Evolutionary conservation across 2,797 vertebrate genomes (phyloP), one percentile per base, ranked within the genome.

Genomic region (Microchirus variegatus): DNA sequence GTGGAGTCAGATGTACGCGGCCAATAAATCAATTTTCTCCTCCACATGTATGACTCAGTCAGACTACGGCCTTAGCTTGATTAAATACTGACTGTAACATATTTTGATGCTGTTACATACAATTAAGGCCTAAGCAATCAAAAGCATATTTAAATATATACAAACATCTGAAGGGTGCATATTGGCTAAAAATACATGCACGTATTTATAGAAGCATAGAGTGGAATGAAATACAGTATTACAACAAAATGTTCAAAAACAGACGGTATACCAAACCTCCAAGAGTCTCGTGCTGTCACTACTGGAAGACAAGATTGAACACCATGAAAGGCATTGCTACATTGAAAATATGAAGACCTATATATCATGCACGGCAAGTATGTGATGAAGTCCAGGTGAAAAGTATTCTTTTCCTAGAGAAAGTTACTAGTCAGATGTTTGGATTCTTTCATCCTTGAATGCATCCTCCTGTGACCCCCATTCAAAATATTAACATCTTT

Each of bases 401-500:
- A 59, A 36, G 47, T 70, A 48, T 77, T 72, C 35, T 17, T 59
- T 77, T 73, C 57, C 62, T n/a, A 41, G 5, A 59, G 37, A 64
- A 40, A 46, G 11, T 46, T 47, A 44, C 48, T 10, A 5, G 15
- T 51, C 46, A 47, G 35, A 47, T 10, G 35, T 61, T 41, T 38
- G 17, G 17, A 62, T 56, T 69, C 42, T 66, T 84, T 77, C 53
- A 79, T 77, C 52, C 60, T 64, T 46, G 19, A 66, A 67, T 22
- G 22, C 44, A 40, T 67, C 52, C 50, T 53, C 26, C 62, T 10
- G 51, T 63, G 51, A 64, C 17, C 43, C 8, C 40, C 19, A 69
- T 13, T 57, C 56, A 79, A 81, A 63, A 8, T 83, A 84, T 59
- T 42, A 38, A 36, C 60, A 18, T 2, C 60, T 78, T 67, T 78